These are phyloP conservation scores for Drosophila seclusa DNA, from an alignment of 2,888 invertebrate species.

Conservation along the genomic window DNA sequence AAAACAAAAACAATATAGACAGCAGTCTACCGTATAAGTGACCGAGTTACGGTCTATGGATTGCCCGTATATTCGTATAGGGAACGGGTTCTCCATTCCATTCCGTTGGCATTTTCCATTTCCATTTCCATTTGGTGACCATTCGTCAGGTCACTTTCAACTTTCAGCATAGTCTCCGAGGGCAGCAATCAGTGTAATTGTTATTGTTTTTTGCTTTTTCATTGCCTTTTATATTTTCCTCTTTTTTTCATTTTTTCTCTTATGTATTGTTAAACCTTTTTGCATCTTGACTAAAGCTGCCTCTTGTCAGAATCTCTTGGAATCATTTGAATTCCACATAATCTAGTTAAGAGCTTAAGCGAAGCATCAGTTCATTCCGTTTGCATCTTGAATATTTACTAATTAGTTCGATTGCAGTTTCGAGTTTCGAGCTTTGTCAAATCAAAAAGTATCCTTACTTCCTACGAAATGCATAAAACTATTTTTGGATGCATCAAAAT, in stretches of 20 bases:
- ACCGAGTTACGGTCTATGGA: constrained; percentile 40
- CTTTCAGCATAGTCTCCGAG: constrained; percentile 55
- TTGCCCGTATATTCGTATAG: background rate
- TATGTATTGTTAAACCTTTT: constrained; percentile 38
- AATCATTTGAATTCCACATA: constrained; percentile 46
- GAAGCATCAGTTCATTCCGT: background rate
- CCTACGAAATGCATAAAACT: background rate
- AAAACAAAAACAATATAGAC: constrained; percentile 8
- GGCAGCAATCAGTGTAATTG: constrained; percentile 76
- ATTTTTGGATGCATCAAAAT: background rate
- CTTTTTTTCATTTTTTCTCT: constrained; percentile 21
- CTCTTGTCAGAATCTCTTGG: constrained; percentile 32
- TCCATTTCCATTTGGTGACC: constrained; percentile 54
- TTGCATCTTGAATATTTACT: background rate
- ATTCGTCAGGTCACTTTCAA: constrained; percentile 69
- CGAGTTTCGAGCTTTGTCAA: background rate
- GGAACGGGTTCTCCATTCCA: background rate
- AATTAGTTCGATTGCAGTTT: background rate
- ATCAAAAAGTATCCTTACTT: background rate
- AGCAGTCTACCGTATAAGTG: constrained; percentile 33
- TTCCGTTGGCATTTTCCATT: constrained; percentile 43
- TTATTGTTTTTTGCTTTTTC: constrained; percentile 64
- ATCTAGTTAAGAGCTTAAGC: constrained; percentile 8
- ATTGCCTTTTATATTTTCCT: constrained; percentile 32
- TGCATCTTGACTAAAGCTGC: constrained; percentile 62